Percentiles rank a stretch among this genome's conserved stretches.
phyloP scores from a whole-genome alignment of 2,888 invertebrate genomes.

The Tipula lateralis region DNA sequence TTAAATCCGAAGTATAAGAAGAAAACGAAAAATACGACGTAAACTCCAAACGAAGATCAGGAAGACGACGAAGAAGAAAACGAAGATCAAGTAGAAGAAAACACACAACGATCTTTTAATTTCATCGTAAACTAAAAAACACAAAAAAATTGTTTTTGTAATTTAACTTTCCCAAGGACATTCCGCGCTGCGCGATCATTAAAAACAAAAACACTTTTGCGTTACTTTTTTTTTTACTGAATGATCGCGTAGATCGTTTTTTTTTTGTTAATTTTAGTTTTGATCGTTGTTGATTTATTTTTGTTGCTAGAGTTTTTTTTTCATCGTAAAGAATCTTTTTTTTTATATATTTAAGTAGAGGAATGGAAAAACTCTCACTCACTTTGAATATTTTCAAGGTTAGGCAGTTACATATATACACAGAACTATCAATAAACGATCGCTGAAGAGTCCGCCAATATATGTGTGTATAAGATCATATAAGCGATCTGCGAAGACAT shows the following conservation, averaged over 20 bases:
- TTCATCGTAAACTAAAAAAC: background rate
- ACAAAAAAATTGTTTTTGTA: background rate
- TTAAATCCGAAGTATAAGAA: background rate
- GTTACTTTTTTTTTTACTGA: background rate
- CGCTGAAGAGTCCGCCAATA: background rate
- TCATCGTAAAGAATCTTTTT: background rate
- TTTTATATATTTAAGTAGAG: background rate
- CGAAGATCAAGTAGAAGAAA: background rate
- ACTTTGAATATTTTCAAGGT: slow-evolving; percentile 14
- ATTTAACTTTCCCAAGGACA: slow-evolving; percentile 24
- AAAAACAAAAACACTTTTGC: background rate
- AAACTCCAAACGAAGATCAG: background rate
- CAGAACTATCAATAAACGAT: background rate
- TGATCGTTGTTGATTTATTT: background rate
- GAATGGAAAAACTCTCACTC: slow-evolving; percentile 13
- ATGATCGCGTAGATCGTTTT: slow-evolving; percentile 15
- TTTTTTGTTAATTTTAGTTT: background rate
- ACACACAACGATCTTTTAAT: slow-evolving; percentile 19
- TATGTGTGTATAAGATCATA: background rate
- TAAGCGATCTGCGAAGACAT: background rate
- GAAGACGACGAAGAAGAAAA: background rate
- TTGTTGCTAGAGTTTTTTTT: background rate
- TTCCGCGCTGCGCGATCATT: background rate
- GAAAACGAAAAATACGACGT: background rate
- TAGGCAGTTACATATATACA: background rate